These are phyloP conservation scores for Prietella phreatophila DNA, from an alignment of 2,113 vertebrate species.

Conservation along the genomic window DNA sequence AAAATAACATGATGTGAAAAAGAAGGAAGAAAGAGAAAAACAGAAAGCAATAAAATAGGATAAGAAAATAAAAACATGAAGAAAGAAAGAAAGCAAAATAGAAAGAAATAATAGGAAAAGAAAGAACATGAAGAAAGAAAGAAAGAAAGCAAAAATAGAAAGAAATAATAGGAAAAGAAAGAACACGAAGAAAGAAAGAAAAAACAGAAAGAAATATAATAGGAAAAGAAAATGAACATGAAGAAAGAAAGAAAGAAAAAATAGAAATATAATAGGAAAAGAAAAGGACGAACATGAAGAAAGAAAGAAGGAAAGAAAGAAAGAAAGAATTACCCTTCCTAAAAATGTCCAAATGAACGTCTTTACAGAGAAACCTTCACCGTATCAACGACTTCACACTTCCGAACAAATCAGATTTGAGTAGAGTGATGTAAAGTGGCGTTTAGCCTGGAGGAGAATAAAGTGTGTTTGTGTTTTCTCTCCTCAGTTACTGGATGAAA, in stretches of 20 bases:
- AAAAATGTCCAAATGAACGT: too few species aligned
- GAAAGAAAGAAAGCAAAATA: background rate
- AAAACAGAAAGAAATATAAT: too few species aligned
- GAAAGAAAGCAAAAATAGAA: background rate
- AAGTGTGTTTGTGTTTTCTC: background rate
- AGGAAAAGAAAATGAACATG: too few species aligned
- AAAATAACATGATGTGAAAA: too few species aligned
- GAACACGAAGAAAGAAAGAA: too few species aligned
- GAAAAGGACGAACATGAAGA: too few species aligned
- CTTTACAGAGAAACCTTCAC: background rate
- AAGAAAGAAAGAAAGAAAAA: too few species aligned
- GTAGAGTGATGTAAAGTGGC: background rate
- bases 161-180: background rate
- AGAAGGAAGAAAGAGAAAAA: background rate
- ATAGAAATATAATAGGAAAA: too few species aligned
- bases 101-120: too few species aligned
- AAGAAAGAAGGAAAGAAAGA: background rate
- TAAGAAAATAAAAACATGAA: background rate
- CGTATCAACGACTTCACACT: background rate
- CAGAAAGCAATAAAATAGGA: background rate
- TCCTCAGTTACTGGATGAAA: constrained; percentile 95
- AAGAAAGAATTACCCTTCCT: too few species aligned
- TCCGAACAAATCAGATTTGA: background rate
- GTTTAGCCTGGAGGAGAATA: background rate
- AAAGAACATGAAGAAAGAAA: too few species aligned